Evolutionary conservation across 2,113 vertebrate species (phyloP), one percentile per base, ranked within the genome.

Genomic region (Pao palembangensis): DNA sequence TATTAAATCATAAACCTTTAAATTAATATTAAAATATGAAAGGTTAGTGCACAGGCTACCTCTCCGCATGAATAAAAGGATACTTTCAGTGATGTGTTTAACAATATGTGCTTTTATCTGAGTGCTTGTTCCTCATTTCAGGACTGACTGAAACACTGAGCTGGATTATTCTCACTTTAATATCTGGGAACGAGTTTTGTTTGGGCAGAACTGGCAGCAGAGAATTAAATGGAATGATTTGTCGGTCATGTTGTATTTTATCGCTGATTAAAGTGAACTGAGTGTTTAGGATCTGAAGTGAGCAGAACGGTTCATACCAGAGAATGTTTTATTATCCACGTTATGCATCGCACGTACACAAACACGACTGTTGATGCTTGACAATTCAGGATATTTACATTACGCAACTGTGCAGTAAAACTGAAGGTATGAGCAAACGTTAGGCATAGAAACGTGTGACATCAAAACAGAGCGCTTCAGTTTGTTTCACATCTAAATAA

Each of bases 151-250:
- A 66, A 82, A 73, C 73, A 58, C 18, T 13, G 23, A 58, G 47
- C 52, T 70, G 79, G 83, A 84, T 87, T 84, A 84, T 63, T 49
- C 38, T 57, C 60, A 51, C 51, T 81, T 65, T 74, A 75, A 76
- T 73, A 73, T 56, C 31, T 38, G 49, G 61, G 47, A 67, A 74
- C 59, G 67, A 51, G 68, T 44, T 61, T 2, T 71, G 53, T 64
- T 57, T 57, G 8, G 18, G 58, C 38, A 5, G 55, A 34, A 20
- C 44, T 21, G 23, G 38, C 28, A 57, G 61, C 14, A 56, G 44
- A 57, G 46, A 61, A 85, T 82, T 57, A 70, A 76, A 80, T 79
- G 23, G 69, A 80, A 75, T 68, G 72, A 65, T 81, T 55, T 79
- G 50, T 58, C 64, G 51, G 8, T 62, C 0, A 7, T 31, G 18